Conservation (phyloP, 1,140 invertebrate genomes). For the Stegodyphus dumicola region DNA sequence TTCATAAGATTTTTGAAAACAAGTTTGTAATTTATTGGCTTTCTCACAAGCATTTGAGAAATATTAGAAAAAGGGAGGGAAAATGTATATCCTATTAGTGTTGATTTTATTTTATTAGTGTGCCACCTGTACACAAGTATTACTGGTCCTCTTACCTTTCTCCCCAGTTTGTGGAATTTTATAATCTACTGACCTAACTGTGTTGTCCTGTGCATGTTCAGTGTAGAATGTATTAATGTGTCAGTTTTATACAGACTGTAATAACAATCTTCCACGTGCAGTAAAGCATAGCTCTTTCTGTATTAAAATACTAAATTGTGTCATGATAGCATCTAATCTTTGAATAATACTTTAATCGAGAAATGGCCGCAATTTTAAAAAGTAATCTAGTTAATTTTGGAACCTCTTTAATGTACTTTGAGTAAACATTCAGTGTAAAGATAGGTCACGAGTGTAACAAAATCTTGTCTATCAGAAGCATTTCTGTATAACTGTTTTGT, state of each 20-base stretch:
- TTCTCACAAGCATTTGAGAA: constrained; percentile 27
- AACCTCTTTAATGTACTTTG: neutral
- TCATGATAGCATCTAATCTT: neutral
- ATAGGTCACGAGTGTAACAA: neutral
- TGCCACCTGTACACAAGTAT: constrained; percentile 30
- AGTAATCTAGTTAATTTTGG: neutral
- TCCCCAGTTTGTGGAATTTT: constrained; percentile 55
- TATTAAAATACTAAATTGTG: constrained; percentile 4
- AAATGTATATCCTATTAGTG: neutral
- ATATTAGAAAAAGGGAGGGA: neutral
- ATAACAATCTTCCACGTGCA: constrained; percentile 59
- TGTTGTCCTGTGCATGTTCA: constrained; percentile 59
- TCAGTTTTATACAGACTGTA: constrained; percentile 60
- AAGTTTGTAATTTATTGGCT: constrained; percentile 12
- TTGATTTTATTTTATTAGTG: constrained; percentile 23
- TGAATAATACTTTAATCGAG: neutral
- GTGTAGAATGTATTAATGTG: constrained; percentile 59
- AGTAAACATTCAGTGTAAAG: neutral
- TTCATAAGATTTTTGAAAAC: neutral
- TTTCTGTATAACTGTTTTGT: neutral
- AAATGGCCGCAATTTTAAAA: constrained; percentile 1
- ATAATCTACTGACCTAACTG: constrained; percentile 55
- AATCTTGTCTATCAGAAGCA: neutral
- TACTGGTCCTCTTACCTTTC: constrained; percentile 1
- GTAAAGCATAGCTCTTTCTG: constrained; percentile 31